Evolutionary conservation across 2,797 vertebrate species (phyloP), one percentile per base, ranked within the genome.

Genomic region (Percopsis omiscomaycus): DNA sequence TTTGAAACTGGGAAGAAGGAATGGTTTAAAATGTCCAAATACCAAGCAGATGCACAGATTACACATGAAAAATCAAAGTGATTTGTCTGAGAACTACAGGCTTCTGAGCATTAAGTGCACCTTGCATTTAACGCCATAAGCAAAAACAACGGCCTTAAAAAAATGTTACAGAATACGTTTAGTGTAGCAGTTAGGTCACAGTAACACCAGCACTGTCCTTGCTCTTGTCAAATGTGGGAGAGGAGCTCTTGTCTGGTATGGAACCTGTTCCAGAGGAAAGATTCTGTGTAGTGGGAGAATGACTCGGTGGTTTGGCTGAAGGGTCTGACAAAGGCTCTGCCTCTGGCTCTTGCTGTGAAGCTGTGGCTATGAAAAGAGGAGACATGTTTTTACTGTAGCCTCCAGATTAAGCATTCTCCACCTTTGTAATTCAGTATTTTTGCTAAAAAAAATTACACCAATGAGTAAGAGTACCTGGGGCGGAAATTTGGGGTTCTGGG

Each of bases 271-370:
- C 94, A 0, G 93, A 53, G 3, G 95, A 83, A 4, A 93, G 75
- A 1, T 92, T 73, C 77, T 95, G 96, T 14, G 90, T 63, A 0
- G 89, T 89, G 3, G 95, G 90, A 68, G 92, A 86, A 55, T 91
- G 93, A 77, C 93, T 93, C 13, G 94, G 79, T 0, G 94, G 55
- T 91, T 98, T 99, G 70, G 83, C 91, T 54, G 89, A 84, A 16
- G 93, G 78, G 68, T 96, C 96, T 0, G 93, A 83, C 78, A 81
- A 93, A 28, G 92, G 74, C 82, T 98, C 96, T 0, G 91, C 70
- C 65, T 98, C 97, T 0, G 95, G 81, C 76, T 99, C 97, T 82
- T 96, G 97, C 85, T 98, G 97, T 0, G 97, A 95, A 0, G 95
- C 95, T 3, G 97, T 94, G 64, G 97, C 96, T 98, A 42, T 42